Evolutionary conservation across 2,797 vertebrate genomes (phyloP), one percentile per base, ranked within the genome.

Genomic region (Coranthus polyacanthus): DNA sequence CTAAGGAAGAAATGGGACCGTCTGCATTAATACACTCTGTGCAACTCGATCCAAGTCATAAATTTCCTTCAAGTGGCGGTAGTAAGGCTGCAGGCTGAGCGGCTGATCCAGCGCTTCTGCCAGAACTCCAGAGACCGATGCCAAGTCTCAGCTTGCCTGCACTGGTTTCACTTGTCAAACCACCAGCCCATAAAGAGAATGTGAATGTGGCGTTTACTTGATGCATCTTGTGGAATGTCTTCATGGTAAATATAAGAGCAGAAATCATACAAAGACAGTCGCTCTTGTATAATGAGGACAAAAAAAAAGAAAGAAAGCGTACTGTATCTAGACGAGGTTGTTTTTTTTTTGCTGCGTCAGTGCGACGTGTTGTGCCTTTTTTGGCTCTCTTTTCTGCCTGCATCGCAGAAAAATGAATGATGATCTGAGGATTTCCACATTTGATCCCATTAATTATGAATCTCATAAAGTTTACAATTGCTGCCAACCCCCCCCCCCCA

Each of bases 91-190:
- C 55, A 58, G 80, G 69, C 72, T 39, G 45, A 32, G 61, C 62
- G 29, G 61, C 68, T 51, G n/a, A 64, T 49, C 22, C 52, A 17
- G 18, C n/a, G n/a, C 44, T 18, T 72, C 61, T 61, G 58, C 67
- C 77, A 76, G 68, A 51, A 68, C 50, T 69, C 46, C 15, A 3
- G 29, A 59, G 46, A 58, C 16, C 7, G 18, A 34, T 73, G 78
- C 75, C 82, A 81, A 73, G 82, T 72, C 72, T 68, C 70, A 67
- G 72, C 88, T 66, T 83, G 83, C 36, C 78, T 65, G 82, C 26
- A 15, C 62, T 54, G 66, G 66, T 64, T 82, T 65, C 44, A 60
- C 69, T 62, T 51, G 50, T 81, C 62, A 67, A 67, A 57, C 43
- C 55, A 58, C 26, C 44, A 47, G 56, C 61, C 44, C 39, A 39